These are phyloP conservation scores for pig (Sus scrofa) DNA, from an alignment of 2,113 vertebrate species.

Conservation along the genomic window T2T-Sscrofa CM000824.6:95367501-95368000, in stretches of 20 bases:
- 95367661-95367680: not conserved
- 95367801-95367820: too few species aligned
- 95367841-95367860: too few species aligned
- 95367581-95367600: not conserved
- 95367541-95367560: not conserved
- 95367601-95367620: not conserved
- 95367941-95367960: too few species aligned
- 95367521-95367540: not conserved
- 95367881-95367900: too few species aligned
- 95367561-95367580: not conserved
- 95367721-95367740: accelerated
- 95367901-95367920: too few species aligned
- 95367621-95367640: not conserved
- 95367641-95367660: not conserved
- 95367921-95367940: too few species aligned
- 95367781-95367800: too few species aligned
- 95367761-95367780: too few species aligned
- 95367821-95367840: too few species aligned
- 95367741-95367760: not conserved
- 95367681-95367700: not conserved
- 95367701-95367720: not conserved
- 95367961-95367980: too few species aligned
- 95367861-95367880: too few species aligned
- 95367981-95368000: too few species aligned
- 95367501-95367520: not conserved